Conservation (phyloP, 2,888 invertebrate genomes). For the Cetonia aurata region DNA sequence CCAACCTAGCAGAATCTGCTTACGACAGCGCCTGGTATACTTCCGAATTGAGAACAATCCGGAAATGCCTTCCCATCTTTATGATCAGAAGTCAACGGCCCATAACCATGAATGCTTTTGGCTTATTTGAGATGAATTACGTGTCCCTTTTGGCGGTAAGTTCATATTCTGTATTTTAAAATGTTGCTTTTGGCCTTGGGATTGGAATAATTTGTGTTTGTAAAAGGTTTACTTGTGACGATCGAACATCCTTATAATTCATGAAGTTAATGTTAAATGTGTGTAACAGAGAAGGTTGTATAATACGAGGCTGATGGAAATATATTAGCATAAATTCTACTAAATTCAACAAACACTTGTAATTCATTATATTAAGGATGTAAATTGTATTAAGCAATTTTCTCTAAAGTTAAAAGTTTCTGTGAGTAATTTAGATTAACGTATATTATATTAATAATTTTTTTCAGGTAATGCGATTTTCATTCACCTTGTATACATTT, state of each 20-base stretch:
- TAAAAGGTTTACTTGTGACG: slow-evolving; percentile 20
- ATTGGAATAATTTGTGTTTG: slow-evolving; percentile 48
- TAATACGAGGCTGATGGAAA: no score
- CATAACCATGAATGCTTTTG: slow-evolving; percentile 45
- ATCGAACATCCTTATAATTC: no score
- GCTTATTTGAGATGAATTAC: slow-evolving; percentile 49
- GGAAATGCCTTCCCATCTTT: slow-evolving; percentile 45
- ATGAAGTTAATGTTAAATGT: no score
- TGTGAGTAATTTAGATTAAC: no score
- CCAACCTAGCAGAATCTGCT: slow-evolving; percentile 12
- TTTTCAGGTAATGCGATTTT: slow-evolving; percentile 49
- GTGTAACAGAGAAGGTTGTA: no score
- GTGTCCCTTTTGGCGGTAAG: slow-evolving; percentile 48
- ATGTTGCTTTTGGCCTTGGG: not conserved
- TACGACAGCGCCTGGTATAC: slow-evolving; percentile 44
- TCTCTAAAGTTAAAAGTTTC: no score
- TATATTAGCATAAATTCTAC: no score
- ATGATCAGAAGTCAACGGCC: slow-evolving; percentile 44
- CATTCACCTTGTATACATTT: slow-evolving; percentile 50
- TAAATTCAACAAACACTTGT: no score
- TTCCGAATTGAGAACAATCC: slow-evolving; percentile 24
- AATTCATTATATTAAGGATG: no score
- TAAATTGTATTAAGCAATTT: no score
- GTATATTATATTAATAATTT: slow-evolving; percentile 7
- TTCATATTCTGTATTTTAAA: not conserved